Evolutionary conservation across 2,888 invertebrate species (phyloP), one percentile per base, ranked within the genome.

Genomic region (Mesodorylaimus sp.): DNA sequence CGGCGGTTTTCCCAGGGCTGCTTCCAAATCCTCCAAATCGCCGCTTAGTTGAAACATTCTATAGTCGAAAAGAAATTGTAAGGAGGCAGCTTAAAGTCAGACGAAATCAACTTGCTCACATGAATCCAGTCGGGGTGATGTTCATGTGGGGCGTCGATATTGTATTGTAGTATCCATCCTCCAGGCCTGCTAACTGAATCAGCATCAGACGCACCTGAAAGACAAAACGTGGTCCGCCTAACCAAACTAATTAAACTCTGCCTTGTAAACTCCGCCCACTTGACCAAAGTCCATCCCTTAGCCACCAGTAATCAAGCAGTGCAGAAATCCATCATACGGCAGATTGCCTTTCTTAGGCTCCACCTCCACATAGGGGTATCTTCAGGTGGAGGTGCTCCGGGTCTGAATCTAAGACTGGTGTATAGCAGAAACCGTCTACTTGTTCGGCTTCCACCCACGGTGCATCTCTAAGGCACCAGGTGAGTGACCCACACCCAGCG

Each of bases 161-260:
- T 1, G 79, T 80, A 50, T 77, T 76, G 55, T 74, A 74, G 74
- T 79, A 85, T 2, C 85, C 86, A 48, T 76, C 78, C 58, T 75
- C 76, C 48, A 87, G 69, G 1, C 86, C 87, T 61, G 77, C 77
- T 52, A 85, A 70, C 71, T 87, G 87, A 24, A 75, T 74, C 63
- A 83, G 78, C 61, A 80, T 79, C 47, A 86, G 67, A 47, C 77
- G 76, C 3, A 70, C 65, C 70, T 70, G 58, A 5, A 57, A 53
- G 29, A 32, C 32, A 1, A 21, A 23, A 21, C 5, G 13, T 25
- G 26, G 44, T 10, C 3, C 7, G 10, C 10, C 16, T 32, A 32
- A 10, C 10, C 32, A 16, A 16, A 32, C 10, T 32, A 32, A 32
- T 32, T 10, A 32, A 32, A 32, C 10, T 13, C 16, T 39, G 41